These are phyloP conservation scores for Anas acuta DNA, from an alignment of 2,797 vertebrate genomes.

Conservation along the genomic window DNA sequence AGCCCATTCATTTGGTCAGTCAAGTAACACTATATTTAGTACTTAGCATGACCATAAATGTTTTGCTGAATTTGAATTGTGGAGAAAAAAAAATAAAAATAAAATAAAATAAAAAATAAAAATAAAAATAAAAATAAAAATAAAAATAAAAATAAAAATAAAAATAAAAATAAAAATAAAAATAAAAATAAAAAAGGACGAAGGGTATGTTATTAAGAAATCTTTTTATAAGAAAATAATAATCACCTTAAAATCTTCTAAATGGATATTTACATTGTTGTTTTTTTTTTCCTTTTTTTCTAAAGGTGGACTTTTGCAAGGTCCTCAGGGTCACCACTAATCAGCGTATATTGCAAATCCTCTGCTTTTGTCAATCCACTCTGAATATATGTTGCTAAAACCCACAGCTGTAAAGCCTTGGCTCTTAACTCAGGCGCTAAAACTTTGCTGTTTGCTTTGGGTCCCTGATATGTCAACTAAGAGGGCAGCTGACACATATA, in stretches of 20 bases:
- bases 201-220: neutral
- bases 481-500: neutral
- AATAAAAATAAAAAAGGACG: neutral
- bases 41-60: neutral
- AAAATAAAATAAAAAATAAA: neutral
- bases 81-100: neutral
- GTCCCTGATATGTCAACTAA: neutral
- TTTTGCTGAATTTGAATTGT: neutral
- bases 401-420: neutral
- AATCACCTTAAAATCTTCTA: neutral
- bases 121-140: too few species aligned
- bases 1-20: neutral
- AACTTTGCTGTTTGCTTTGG: neutral
- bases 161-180: neutral
- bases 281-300: neutral
- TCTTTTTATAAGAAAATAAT: neutral
- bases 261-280: neutral
- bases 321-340: neutral
- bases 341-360: neutral
- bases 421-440: neutral
- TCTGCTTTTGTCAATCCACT: neutral
- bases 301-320: neutral
- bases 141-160: too few species aligned
- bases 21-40: neutral
- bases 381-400: neutral